These are phyloP conservation scores for Enhydra lutris DNA, from an alignment of 2,113 vertebrate species.

Conservation along the genomic window DNA sequence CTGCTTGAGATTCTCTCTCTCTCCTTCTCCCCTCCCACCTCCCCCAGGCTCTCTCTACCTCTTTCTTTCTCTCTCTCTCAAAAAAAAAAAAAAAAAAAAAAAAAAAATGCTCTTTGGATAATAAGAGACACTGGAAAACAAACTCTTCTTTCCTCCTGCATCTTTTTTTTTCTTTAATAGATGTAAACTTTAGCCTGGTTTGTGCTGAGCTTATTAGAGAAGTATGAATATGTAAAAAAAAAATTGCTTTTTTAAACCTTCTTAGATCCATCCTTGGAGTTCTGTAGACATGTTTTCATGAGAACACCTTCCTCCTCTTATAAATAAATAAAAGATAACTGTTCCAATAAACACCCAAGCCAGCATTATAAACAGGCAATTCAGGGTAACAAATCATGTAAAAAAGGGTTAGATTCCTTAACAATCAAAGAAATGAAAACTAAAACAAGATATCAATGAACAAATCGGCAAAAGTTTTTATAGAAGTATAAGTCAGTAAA, in stretches of 20 bases:
- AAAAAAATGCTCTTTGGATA: neutral
- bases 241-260: neutral
- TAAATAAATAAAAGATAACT: neutral
- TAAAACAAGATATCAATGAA: neutral
- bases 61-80: neutral
- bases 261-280: neutral
- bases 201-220: slow-evolving; percentile 5
- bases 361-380: neutral
- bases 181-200: neutral
- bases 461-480: neutral
- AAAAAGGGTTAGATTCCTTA: neutral
- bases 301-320: neutral
- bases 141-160: neutral
- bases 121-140: neutral
- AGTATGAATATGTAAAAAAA: slow-evolving; percentile 4
- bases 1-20: neutral
- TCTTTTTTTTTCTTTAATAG: neutral
- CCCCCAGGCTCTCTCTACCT: neutral
- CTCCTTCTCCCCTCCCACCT: neutral
- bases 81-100: neutral
- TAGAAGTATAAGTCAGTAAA: neutral
- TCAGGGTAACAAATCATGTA: neutral
- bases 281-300: neutral
- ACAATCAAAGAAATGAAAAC: neutral
- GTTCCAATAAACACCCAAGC: neutral